Conservation (phyloP, 1,140 invertebrate genomes). For the Solenopsis invicta region DNA sequence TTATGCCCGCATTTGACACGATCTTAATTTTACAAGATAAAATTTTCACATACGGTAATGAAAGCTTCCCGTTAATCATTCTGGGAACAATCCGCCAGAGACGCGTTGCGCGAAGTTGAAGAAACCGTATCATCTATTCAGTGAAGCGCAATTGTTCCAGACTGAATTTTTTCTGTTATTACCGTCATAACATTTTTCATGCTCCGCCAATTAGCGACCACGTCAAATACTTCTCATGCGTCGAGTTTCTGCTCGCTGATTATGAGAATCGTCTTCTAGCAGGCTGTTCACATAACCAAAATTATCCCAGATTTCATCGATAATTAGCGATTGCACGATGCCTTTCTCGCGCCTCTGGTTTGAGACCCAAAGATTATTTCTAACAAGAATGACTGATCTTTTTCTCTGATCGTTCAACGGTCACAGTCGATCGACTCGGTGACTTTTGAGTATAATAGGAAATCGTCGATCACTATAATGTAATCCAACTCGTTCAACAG, state of each 20-base stretch:
- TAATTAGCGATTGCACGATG: constrained; percentile 54
- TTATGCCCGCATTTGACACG: not conserved
- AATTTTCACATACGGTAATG: constrained; percentile 22
- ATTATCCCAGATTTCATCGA: constrained; percentile 44
- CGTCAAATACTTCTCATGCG: constrained; percentile 67
- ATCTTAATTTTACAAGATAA: not conserved
- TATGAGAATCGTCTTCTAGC: constrained; percentile 70
- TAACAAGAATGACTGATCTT: constrained; percentile 7
- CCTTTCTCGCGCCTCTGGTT: not conserved
- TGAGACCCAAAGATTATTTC: not conserved
- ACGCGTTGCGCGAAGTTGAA: constrained; percentile 7
- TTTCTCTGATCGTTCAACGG: constrained; percentile 41
- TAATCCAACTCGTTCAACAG: constrained; percentile 46
- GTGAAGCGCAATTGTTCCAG: constrained; percentile 52
- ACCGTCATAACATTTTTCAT: constrained; percentile 62
- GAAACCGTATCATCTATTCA: constrained; percentile 41
- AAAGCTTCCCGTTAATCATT: constrained; percentile 28
- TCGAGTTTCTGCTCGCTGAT: constrained; percentile 54
- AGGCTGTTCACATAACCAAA: constrained; percentile 33
- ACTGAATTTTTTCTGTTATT: constrained; percentile 66
- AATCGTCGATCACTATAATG: constrained; percentile 64
- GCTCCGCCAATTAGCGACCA: constrained; percentile 68
- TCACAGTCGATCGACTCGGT: constrained; percentile 62
- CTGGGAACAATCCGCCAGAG: constrained; percentile 46
- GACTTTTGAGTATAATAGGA: constrained; percentile 59